A percentile compares a stretch with the other conserved stretches of the same genome.
Conservation (phyloP, 2,888 invertebrate species). For the Nemotelus nigrinus region DNA sequence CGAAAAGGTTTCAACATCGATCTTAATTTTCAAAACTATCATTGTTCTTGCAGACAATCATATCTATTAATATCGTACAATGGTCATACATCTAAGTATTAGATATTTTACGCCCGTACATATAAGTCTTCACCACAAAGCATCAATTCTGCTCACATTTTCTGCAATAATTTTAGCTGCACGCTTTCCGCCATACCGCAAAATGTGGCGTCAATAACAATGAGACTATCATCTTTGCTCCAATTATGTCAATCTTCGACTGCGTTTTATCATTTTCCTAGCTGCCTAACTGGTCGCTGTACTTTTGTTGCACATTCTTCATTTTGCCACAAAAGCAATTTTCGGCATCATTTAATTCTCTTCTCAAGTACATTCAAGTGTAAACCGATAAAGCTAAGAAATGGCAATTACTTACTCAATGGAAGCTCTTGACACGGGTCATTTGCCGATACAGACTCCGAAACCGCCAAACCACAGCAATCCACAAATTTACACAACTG, state of each 20-base stretch:
- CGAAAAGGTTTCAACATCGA: neutral
- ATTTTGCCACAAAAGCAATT: neutral
- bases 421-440: conserved; percentile 28
- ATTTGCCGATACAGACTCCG: neutral
- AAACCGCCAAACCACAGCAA: conserved; percentile 3
- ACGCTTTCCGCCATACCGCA: no score
- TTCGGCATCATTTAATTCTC: conserved; percentile 18
- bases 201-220: conserved; percentile 38
- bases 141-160: no score
- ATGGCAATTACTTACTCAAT: neutral
- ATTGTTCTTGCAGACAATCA: no score
- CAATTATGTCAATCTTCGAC: conserved; percentile 48
- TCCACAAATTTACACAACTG: conserved; percentile 25
- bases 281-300: conserved; percentile 12
- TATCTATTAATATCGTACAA: no score
- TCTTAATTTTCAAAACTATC: neutral
- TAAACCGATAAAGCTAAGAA: conserved; percentile 5
- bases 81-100: no score
- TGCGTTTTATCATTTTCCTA: conserved; percentile 10
- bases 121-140: no score
- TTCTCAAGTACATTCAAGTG: conserved; percentile 3
- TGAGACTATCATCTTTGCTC: conserved; percentile 50
- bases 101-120: no score
- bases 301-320: neutral
- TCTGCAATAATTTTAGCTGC: no score